Evolutionary conservation across 2,888 invertebrate species (phyloP), one percentile per base, ranked within the genome.

Genomic region (Pherbina coryleti): DNA sequence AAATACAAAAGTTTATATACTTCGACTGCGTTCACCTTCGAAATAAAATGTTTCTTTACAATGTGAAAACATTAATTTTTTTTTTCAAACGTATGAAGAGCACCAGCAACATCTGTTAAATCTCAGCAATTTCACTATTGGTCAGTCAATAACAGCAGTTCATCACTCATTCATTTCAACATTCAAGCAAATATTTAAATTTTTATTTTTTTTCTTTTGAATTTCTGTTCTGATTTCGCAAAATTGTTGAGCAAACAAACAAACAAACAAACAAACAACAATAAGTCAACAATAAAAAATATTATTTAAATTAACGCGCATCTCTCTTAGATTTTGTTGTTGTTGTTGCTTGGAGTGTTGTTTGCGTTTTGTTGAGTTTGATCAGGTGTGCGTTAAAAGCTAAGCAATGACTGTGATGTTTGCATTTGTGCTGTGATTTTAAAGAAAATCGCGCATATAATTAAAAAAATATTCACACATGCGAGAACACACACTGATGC

Each of bases 341-440:
- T 73, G 74, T 31, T 67, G 62, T 64, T 71, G 53, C 22, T 77
- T 5, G 5, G 7, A n/a, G 31, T 72, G 51, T 60, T 70, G 67
- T 76, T 75, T 70, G 19, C 70, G 76, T 73, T 79, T 77, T 79
- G 77, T 72, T 78, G 75, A 78, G 78, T 80, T 34, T 34, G 37
- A 37, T 67, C 37, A 37, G 37, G 67, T 34, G 67, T 67, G 67
- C 67, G 22, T 37, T 37, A 37, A 44, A 44, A 67, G 44, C 22
- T 37, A 37, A 37, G 37, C 67, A 37, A 44, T 67, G 37, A 67
- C 22, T 55, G 22, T 22, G 22, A 11, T 55, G 19, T 22, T 22
- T 22, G 22, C 9, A 3, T 55, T 55, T 55, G 55, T 5, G 55
- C 55, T n/a, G n/a, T 8, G 55, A 19, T 55, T 55, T 55, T 22